Base-by-base conservation (phyloP, 2,113 vertebrate genomes). In the Pavo muticus region DNA sequence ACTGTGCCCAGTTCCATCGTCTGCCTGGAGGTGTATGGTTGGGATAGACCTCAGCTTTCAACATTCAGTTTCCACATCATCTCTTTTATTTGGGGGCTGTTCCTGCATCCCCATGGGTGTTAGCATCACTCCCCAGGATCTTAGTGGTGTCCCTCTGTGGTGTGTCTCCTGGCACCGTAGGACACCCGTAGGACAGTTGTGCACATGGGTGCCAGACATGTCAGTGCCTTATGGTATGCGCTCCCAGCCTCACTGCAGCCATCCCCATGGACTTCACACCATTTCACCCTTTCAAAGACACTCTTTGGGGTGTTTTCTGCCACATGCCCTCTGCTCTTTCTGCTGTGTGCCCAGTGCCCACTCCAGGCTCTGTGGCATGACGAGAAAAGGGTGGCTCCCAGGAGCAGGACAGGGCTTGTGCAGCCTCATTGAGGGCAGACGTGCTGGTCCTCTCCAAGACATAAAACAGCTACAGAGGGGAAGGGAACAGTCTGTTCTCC, bases 401-500 rank as follows among this genome's bases (percentile, higher is more conserved):
- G 59, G 76, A 68, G 37, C 0, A 0, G 45, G 42, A 81, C 35
- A 61, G 76, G 3, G 7, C 60, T 88, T 4, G 0, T 24, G 17
- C 69, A 88, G 57, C 86, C 56, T 96, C 86, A 83, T 79, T 72
- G 83, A 67, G 47, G 84, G 61, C 80, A 64, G 86, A 39, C 0
- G 3, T 81, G 52, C 65, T 57, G 94, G 86, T 84, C 76, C 61
- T 96, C 86, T 88, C 86, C 81, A 64, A 92, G 92, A 92, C 9
- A 23, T 90, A 78, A 94, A 95, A 77, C 88, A 94, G 61, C 47
- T 90, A 64, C 47, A 20, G 77, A 88, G 57, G 48, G 67, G 86
- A 96, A 96, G 40, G 63, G 96, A 96, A 95, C 95, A 94, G 73
- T 44, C 76, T 96, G 94, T 96, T 96, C 95, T 96, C 45, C 67